Evolutionary conservation across 2,797 vertebrate genomes (phyloP).

Genomic region (Ispidina picta): DNA sequence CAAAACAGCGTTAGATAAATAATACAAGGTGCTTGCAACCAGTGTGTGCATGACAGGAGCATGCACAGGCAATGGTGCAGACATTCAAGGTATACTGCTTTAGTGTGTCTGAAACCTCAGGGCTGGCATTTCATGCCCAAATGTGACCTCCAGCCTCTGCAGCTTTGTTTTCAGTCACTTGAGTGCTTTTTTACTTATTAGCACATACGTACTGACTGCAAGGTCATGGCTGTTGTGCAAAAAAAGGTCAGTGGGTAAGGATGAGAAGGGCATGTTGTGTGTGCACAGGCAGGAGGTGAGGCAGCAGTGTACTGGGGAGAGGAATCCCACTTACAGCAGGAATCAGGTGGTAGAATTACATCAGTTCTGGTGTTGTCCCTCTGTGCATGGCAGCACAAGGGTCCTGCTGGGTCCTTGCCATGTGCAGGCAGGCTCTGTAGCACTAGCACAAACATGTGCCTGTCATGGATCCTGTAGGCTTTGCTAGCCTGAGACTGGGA

Average conservation of each 20-base stretch:
- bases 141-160: background rate
- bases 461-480: background rate
- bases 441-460: background rate
- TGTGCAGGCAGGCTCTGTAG: background rate
- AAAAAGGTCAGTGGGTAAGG: fast-evolving
- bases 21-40: background rate
- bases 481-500: background rate
- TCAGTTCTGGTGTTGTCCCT: background rate
- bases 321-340: background rate
- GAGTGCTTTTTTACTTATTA: background rate
- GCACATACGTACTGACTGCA: fast-evolving
- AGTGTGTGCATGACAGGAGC: background rate
- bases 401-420: background rate
- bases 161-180: background rate
- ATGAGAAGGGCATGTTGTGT: background rate
- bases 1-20: background rate
- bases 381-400: fast-evolving
- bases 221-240: background rate
- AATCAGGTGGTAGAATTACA: background rate
- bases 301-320: background rate
- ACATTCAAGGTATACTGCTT: background rate
- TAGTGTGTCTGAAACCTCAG: fast-evolving
- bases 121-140: background rate
- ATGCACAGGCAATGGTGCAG: background rate
- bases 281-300: background rate